Base-by-base conservation (phyloP, 2,888 invertebrate species). In the Xylophagus ater region DNA sequence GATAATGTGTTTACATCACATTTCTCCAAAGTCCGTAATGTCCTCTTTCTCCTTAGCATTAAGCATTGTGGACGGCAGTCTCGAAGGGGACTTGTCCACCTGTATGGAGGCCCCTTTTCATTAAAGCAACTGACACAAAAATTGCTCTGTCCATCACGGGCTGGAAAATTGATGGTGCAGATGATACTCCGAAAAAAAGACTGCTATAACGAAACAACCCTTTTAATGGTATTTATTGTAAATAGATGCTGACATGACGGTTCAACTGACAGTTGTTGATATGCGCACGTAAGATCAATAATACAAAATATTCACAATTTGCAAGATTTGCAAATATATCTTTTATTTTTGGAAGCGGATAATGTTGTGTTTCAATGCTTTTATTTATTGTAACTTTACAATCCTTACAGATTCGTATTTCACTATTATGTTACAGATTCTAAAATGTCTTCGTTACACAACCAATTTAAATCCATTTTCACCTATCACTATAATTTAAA, bases 251-350 rank as follows among this genome's bases (percentile, higher is more conserved):
- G n/a, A n/a, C n/a, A 43, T 13, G 48, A 53, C 5, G 41, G 31
- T 23, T 41, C 44, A 7, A 53, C 34, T 19, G 23, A 17, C 8
- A 54, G 28, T 34, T 53, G 53, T 34, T 47, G 46, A 21, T 52
- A 52, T 3, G 50, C 50, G 15, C 45, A 47, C 8, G 46, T 30
- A 37, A 53, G 41, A 42, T 53, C 51, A 9, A 49, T 35, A 15
- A 41, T 30, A 23, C 39, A 41, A 32, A 46, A 41, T 45, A 42
- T 35, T 45, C 44, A 18, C 49, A 50, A 19, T 48, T 48, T 29
- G 37, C 40, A 20, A 58, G 37, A 7, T 44, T 42, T 4, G 51
- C 47, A 45, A 54, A 54, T 32, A 58, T 49, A 30, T 56, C 53
- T 17, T 54, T 53, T 12, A 49, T 45, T 35, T 44, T 37, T 2